Base-by-base conservation (phyloP, 2,888 invertebrate genomes). In the Flexamia atlantica region DNA sequence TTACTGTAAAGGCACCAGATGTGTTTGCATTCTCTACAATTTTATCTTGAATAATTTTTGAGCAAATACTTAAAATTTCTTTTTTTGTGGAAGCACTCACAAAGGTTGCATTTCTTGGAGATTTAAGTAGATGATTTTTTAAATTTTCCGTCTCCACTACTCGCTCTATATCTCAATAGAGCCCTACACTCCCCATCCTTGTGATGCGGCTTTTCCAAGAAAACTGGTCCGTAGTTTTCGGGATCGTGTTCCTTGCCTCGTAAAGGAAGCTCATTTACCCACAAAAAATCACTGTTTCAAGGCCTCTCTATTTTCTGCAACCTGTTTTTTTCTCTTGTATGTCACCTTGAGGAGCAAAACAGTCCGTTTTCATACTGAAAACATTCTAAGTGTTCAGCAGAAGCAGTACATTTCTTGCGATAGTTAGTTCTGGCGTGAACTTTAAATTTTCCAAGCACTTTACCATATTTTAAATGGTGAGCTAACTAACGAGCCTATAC, bases 111-210 rank as follows among this genome's bases (percentile, higher is more conserved):
- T 46, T 80, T 57, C n/a, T 80, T 32, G 28, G 17, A 50, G n/a
- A 57, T 0, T 80, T 80, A 28, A 57, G 30, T 9, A 80, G 30
- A 80, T 80, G 80, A 57, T 20, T 53, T 28, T 32, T 53, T 17
- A 80, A n/a, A 57, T 40, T 81, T 81, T 70, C 57, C 32, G 40
- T 84, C 81, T 28, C 72, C 81, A 81, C 32, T 42, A 36, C 72
- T 68, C 10, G 81, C 70, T 42, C 50, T 42, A 60, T 36, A 53
- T 70, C 80, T 32, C 36, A 84, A 50, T 53, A 84, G 53, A 57
- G 53, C 68, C 30, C 81, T n/a, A 64, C 72, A 84, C 36, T 84
- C 82, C 0, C 82, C 84, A 83, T 84, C 82, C 53, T 83, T 84
- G 60, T 84, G n/a, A 23, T 9, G 20, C 14, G 79, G 84, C 20